Conservation (phyloP, 2,888 invertebrate genomes). For the Notodonta ziczac region DNA sequence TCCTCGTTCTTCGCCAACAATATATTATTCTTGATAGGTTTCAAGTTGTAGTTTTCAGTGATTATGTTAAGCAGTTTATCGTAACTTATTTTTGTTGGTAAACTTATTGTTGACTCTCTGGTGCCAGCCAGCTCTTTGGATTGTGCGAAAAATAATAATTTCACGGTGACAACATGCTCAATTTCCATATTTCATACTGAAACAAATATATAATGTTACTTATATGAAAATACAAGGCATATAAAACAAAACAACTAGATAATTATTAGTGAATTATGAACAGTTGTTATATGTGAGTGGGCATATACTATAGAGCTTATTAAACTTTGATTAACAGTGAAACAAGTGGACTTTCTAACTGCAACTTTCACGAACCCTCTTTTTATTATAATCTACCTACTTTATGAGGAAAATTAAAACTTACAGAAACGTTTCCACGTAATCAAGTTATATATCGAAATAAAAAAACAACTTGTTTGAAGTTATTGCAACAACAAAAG, state of each 20-base stretch:
- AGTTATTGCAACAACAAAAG: not conserved
- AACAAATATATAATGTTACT: slow-evolving; percentile 27
- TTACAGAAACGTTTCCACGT: not conserved
- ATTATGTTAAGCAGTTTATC: slow-evolving; percentile 86
- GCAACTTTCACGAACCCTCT: not conserved
- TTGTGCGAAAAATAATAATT: slow-evolving; percentile 95
- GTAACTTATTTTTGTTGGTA: slow-evolving; percentile 83
- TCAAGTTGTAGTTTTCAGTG: slow-evolving; percentile 85
- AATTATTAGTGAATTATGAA: no score
- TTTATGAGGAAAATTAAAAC: not conserved
- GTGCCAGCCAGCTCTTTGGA: slow-evolving; percentile 92
- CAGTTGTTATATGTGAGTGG: no score
- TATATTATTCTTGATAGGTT: slow-evolving; percentile 87
- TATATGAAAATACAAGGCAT: not conserved
- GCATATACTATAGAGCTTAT: no score
- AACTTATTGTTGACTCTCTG: slow-evolving; percentile 78
- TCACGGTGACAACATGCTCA: slow-evolving; percentile 82
- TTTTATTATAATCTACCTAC: not conserved
- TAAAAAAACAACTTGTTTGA: not conserved
- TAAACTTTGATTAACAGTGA: not conserved
- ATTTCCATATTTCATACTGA: slow-evolving; percentile 75
- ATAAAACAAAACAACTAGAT: no score
- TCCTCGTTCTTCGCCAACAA: slow-evolving; percentile 94
- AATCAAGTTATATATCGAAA: not conserved
- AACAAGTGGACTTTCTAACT: slow-evolving; percentile 3